phyloP scores from a whole-genome alignment of 2,113 vertebrate species.

The Peromyscus californicus region DNA sequence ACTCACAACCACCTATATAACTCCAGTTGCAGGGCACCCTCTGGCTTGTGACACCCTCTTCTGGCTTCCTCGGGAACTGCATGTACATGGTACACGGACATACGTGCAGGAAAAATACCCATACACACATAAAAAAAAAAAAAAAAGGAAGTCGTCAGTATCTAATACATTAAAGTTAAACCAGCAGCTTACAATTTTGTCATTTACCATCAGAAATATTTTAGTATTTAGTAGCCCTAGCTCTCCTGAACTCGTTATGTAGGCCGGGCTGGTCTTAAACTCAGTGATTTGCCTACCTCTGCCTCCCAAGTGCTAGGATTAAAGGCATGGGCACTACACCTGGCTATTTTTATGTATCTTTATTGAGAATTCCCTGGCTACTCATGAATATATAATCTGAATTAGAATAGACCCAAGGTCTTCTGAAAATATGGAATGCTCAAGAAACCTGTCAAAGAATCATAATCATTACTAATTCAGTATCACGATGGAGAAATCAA shows the following conservation, averaged over 20 bases:
- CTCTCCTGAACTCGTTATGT: background rate
- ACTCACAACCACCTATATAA: background rate
- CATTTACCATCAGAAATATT: background rate
- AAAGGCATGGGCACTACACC: background rate
- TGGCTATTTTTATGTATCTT: background rate
- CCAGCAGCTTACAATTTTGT: background rate
- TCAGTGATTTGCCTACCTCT: background rate
- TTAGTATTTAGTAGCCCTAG: background rate
- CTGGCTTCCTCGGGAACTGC: background rate
- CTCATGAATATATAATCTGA: background rate
- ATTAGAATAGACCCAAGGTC: background rate
- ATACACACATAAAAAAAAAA: background rate
- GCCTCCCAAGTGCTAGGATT: too few species aligned
- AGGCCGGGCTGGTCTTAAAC: background rate
- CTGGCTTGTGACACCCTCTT: background rate
- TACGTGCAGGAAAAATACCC: background rate
- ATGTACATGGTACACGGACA: background rate
- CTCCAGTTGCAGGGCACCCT: background rate
- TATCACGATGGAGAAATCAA: background rate
- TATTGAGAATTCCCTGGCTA: background rate
- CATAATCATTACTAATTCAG: background rate
- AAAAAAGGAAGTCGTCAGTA: background rate
- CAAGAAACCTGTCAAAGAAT: constrained; percentile 27
- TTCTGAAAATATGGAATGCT: background rate
- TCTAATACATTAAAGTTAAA: background rate